phyloP scores from a whole-genome alignment of 2,113 vertebrate species.

The Pteropus alecto region DNA sequence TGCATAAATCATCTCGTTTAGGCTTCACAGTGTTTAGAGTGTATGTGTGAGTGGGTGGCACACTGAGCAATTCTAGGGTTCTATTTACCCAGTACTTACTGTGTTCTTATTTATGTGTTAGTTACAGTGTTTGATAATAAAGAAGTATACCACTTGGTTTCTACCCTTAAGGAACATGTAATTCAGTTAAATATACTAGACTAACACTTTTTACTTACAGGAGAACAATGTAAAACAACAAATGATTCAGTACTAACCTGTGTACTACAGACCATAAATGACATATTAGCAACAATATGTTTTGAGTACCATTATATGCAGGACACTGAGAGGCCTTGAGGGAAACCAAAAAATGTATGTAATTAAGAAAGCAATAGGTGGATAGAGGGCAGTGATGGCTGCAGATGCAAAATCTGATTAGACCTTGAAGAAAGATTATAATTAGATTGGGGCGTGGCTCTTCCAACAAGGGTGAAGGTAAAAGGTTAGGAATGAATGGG shows the following conservation, averaged over 20 bases:
- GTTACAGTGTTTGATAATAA: not conserved
- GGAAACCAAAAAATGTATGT: not conserved
- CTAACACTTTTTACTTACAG: not conserved
- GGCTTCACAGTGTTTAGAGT: not conserved
- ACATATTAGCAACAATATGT: not conserved
- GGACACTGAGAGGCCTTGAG: not conserved
- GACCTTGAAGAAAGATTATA: not conserved
- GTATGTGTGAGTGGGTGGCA: no score
- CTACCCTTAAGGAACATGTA: slow-evolving; percentile 22
- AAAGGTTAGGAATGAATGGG: not conserved
- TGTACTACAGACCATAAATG: not conserved
- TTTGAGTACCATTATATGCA: not conserved
- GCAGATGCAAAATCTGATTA: not conserved
- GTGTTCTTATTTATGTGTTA: not conserved
- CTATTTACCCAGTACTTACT: not conserved
- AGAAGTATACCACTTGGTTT: not conserved
- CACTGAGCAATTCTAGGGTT: not conserved
- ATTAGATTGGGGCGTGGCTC: not conserved
- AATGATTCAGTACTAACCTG: not conserved
- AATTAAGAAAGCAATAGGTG: not conserved
- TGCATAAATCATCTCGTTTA: not conserved
- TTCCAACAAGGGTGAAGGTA: not conserved
- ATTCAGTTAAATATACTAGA: not conserved
- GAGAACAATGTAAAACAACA: not conserved
- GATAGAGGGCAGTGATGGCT: not conserved